Base-by-base conservation (phyloP, 2,888 invertebrate species). In the Agrotis clavis region DNA sequence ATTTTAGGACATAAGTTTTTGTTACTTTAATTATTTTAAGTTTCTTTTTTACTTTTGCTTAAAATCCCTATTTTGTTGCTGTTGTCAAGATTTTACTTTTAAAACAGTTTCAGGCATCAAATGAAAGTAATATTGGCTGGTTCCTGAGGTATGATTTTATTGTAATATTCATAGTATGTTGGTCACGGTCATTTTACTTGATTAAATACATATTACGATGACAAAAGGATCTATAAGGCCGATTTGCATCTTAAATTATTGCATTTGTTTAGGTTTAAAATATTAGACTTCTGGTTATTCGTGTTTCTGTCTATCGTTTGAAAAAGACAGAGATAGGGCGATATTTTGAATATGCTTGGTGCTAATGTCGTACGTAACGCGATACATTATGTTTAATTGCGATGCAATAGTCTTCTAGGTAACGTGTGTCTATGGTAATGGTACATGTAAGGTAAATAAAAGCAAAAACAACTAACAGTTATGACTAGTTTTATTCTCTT, bases 401-500 rank as follows among this genome's bases (percentile, higher is more conserved):
- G 4, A 41, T 30, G 11, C 30, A 56, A 56, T 11, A 30, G 18
- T n/a, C 30, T 11, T n/a, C 9, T n/a, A 5, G n/a, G 4, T 25
- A 41, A 41, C 50, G 11, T 19, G 5, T 13, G 16, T n/a, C 25
- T 35, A 47, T 21, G 11, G 68, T 14, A 13, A 14, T 19, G 25
- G 25, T 54, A 47, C 25, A 21, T 57, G n/a, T 63, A 73, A 77
- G 7, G 4, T 35, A 79, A 77, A 79, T 81, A 81, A 88, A 81
- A 81, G 86, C 9, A 41, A 78, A 79, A 65, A 69, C 73, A 76
- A 81, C 70, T 79, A 89, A 88, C 87, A 88, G 80, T 84, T 91
- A 89, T 95, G 95, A 95, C 95, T 95, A 95, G 95, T 92, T 93
- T 93, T 94, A 93, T 94, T 93, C 87, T 81, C 88, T 78, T 84